Conservation (phyloP, 1,140 invertebrate genomes). For the Glossosoma conforme region DNA sequence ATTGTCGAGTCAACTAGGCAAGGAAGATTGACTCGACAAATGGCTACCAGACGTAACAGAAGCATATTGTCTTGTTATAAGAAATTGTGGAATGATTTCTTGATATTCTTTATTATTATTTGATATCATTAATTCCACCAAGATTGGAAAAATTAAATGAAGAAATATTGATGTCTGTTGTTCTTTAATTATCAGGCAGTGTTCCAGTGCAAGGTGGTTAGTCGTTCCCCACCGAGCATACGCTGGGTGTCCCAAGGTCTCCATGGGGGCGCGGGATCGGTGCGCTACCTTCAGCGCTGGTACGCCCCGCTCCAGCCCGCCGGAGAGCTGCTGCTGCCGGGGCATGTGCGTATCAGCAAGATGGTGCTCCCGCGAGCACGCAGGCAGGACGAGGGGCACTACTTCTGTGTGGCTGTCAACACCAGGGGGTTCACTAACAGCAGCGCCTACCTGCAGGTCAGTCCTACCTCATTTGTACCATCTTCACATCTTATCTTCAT, state of each 20-base stretch:
- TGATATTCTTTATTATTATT: too few relatives aligned
- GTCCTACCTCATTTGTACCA: too few relatives aligned
- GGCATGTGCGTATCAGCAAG: constrained; percentile 17
- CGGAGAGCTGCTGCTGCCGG: constrained; percentile 13
- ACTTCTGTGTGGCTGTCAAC: constrained; percentile 27
- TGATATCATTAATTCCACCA: too few relatives aligned
- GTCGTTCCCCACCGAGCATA: constrained; percentile 11
- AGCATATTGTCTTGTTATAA: too few relatives aligned
- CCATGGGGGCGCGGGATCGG: background rate
- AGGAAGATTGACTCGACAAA: too few relatives aligned
- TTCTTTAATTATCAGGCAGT: constrained; percentile 22
- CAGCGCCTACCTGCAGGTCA: constrained; percentile 26
- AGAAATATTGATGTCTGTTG: too few relatives aligned
- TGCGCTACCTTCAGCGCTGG: constrained; percentile 1
- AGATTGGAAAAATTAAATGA: too few relatives aligned
- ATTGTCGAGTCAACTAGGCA: too few relatives aligned
- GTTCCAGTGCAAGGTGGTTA: constrained; percentile 28
- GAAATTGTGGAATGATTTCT: too few relatives aligned
- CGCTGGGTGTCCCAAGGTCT: constrained; percentile 16
- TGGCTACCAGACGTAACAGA: too few relatives aligned
- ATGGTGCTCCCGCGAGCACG: constrained; percentile 17
- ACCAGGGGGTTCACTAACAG: constrained; percentile 23
- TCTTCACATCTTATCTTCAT: too few relatives aligned
- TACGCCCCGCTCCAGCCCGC: constrained; percentile 11
- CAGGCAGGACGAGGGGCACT: constrained; percentile 14